These are phyloP conservation scores for Oxyura jamaicensis DNA, from an alignment of 2,113 vertebrate genomes.

Conservation along the genomic window DNA sequence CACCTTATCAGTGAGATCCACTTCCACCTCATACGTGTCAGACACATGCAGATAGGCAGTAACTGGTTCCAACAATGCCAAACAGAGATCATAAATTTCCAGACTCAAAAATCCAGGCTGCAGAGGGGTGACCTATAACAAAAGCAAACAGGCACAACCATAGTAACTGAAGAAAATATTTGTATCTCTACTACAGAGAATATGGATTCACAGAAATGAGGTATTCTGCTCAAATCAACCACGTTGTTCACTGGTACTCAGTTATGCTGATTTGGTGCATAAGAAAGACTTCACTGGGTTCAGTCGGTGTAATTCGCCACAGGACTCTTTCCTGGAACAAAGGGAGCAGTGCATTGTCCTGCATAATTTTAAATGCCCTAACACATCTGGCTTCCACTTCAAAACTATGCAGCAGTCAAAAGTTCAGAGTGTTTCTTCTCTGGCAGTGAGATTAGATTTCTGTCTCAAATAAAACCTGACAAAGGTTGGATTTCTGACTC, in stretches of 20 bases:
- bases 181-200: neutral
- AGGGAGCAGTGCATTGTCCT: neutral
- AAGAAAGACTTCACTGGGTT: neutral
- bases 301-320: neutral
- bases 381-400: neutral
- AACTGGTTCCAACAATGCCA: conserved; percentile 67
- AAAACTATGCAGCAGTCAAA: neutral
- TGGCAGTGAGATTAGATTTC: neutral
- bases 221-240: neutral
- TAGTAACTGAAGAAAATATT: neutral
- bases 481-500: neutral
- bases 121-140: conserved; percentile 65
- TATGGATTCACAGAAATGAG: neutral
- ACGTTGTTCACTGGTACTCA: too few relatives aligned
- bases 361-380: neutral
- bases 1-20: conserved; percentile 76
- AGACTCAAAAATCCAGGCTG: conserved; percentile 66
- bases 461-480: neutral
- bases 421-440: neutral
- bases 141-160: neutral
- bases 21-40: conserved; percentile 72
- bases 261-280: neutral
- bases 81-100: conserved; percentile 73
- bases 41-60: conserved; percentile 57
- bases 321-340: neutral